A percentile compares a stretch with the other conserved stretches of the same genome.
These are phyloP conservation scores for Meriones psammophilus DNA, from an alignment of 2,797 vertebrate species.

Conservation along the genomic window DNA sequence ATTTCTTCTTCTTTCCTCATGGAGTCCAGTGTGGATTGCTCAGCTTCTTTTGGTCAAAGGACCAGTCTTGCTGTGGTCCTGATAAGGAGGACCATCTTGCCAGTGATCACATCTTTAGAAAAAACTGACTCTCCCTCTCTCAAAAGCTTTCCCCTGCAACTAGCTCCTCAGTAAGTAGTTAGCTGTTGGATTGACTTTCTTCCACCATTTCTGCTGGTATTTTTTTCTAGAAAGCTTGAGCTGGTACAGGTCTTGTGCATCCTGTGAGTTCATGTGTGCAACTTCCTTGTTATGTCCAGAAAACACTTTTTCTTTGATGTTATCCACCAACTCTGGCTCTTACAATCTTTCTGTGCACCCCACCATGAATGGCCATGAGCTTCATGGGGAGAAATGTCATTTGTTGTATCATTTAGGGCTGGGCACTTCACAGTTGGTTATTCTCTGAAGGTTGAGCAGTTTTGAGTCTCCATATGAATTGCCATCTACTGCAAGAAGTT, in stretches of 20 bases:
- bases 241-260: background rate
- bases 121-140: background rate
- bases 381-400: background rate
- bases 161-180: background rate
- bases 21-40: background rate
- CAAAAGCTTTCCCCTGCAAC: background rate
- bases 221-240: no score
- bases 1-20: background rate
- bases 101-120: background rate
- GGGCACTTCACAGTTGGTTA: background rate
- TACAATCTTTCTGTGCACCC: background rate
- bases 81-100: background rate
- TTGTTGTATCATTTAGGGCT: background rate
- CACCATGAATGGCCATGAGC: background rate
- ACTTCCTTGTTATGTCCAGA: background rate
- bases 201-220: background rate
- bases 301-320: background rate
- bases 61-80: background rate
- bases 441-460: no score
- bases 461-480: background rate
- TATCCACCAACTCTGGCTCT: background rate
- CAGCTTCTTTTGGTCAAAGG: background rate
- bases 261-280: background rate
- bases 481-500: background rate
- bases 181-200: background rate